phyloP scores from a whole-genome alignment of 2,888 invertebrate species.

The Diadegma fenestrale region DNA sequence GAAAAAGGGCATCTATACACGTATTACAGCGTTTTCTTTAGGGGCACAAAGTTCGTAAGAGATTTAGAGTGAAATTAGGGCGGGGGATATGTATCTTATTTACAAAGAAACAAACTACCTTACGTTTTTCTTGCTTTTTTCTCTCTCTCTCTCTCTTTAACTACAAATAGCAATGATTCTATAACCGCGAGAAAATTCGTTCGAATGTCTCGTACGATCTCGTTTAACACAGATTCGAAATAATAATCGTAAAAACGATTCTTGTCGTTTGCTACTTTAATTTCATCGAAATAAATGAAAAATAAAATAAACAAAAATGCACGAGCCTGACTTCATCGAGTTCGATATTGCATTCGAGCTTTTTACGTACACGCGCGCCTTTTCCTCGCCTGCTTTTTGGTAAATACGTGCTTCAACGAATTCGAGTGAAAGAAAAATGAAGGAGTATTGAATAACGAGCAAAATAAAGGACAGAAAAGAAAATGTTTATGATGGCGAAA shows the following conservation, averaged over 20 bases:
- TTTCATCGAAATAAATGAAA: conserved; percentile 45
- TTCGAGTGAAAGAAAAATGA: conserved; percentile 28
- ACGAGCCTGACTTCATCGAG: background rate
- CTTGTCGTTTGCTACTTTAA: conserved; percentile 46
- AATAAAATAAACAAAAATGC: background rate
- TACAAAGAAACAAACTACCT: conserved; percentile 79
- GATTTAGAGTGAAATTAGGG: conserved; percentile 14
- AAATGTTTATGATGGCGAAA: conserved; percentile 39
- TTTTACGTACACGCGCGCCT: conserved; percentile 14
- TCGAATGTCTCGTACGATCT: conserved; percentile 38
- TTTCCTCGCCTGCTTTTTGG: conserved; percentile 20
- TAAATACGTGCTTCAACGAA: conserved; percentile 11
- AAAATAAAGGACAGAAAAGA: conserved; percentile 36
- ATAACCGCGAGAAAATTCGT: conserved; percentile 64
- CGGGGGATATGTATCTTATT: conserved; percentile 83
- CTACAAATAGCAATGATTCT: conserved; percentile 63
- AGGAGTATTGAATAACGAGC: background rate
- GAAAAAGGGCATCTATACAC: conserved; percentile 47
- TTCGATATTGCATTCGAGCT: conserved; percentile 5
- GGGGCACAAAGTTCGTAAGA: conserved; percentile 15
- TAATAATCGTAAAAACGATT: conserved; percentile 54
- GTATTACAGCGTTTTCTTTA: conserved; percentile 41
- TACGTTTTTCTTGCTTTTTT: conserved; percentile 27
- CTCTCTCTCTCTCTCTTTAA: background rate
- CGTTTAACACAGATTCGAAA: conserved; percentile 48